phyloP scores from a whole-genome alignment of 1,140 invertebrate genomes.

The Drosophila fuyamai region DNA sequence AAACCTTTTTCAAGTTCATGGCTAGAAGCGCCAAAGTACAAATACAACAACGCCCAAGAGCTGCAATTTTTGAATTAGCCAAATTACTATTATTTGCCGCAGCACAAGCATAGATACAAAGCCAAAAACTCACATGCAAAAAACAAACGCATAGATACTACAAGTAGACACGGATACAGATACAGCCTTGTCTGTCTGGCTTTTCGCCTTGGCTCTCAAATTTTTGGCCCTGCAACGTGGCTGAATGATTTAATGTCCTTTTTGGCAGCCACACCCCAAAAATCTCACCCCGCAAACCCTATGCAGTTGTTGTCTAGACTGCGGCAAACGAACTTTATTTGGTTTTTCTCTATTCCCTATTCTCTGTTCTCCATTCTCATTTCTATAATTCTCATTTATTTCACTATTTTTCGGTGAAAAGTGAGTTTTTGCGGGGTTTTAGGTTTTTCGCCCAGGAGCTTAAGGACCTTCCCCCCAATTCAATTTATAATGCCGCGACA shows the following conservation, averaged over 20 bases:
- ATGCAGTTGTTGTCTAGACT: conserved; percentile 79
- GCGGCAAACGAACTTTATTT: conserved; percentile 75
- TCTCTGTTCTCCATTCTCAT: conserved; percentile 4
- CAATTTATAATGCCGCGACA: conserved; percentile 78
- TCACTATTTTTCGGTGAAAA: conserved; percentile 48
- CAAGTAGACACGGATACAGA: conserved; percentile 11
- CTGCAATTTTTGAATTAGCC: conserved; percentile 80
- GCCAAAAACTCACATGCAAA: conserved; percentile 25
- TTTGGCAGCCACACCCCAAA: conserved; percentile 70
- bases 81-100: conserved; percentile 82
- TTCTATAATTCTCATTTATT: conserved; percentile 46
- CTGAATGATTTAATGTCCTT: conserved; percentile 82
- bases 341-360: conserved; percentile 30
- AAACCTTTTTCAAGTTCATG: conserved; percentile 76
- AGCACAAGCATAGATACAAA: conserved; percentile 41
- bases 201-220: conserved; percentile 56
- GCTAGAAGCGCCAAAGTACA: conserved; percentile 50
- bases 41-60: conserved; percentile 51
- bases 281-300: conserved; percentile 19
- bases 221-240: conserved; percentile 60
- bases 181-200: conserved; percentile 71
- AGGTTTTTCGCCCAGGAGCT: conserved; percentile 23
- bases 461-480: conserved; percentile 69
- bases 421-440: conserved; percentile 58
- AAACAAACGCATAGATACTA: conserved; percentile 10